phyloP scores from a whole-genome alignment of 2,888 invertebrate species.

The Sialis lutaria region DNA sequence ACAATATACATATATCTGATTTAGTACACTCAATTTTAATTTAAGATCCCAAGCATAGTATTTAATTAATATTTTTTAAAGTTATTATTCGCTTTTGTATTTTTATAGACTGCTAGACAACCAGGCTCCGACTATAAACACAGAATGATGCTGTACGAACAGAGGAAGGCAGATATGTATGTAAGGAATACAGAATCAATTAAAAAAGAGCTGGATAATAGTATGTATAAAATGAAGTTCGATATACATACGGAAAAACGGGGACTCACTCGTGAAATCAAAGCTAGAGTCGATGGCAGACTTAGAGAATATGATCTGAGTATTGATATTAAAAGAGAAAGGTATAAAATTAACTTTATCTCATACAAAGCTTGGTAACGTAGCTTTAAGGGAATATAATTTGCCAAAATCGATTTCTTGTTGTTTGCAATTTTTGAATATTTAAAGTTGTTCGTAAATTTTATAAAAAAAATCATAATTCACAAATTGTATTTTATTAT shows the following conservation, averaged over 20 bases:
- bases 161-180: not conserved
- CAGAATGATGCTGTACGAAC: not conserved
- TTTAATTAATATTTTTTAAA: no score
- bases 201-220: constrained; percentile 9
- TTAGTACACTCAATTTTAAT: no score
- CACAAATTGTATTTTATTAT: no score
- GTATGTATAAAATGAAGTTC: constrained; percentile 14
- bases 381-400: no score
- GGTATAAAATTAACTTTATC: constrained; percentile 1
- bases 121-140: not conserved
- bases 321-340: constrained; percentile 12
- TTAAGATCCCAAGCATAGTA: no score
- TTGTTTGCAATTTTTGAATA: no score
- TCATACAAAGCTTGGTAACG: not conserved
- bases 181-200: not conserved
- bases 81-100: no score
- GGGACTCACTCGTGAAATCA: constrained; percentile 14
- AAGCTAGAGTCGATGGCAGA: constrained; percentile 17
- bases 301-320: constrained; percentile 17
- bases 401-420: no score
- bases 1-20: no score
- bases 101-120: not conserved
- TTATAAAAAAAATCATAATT: no score
- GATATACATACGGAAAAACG: constrained; percentile 16
- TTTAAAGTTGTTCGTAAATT: no score